These are phyloP conservation scores for Apostichopus japonicus DNA, from an alignment of 35 echinoderm and acorn worm genomes.

Conservation along the genomic window DNA sequence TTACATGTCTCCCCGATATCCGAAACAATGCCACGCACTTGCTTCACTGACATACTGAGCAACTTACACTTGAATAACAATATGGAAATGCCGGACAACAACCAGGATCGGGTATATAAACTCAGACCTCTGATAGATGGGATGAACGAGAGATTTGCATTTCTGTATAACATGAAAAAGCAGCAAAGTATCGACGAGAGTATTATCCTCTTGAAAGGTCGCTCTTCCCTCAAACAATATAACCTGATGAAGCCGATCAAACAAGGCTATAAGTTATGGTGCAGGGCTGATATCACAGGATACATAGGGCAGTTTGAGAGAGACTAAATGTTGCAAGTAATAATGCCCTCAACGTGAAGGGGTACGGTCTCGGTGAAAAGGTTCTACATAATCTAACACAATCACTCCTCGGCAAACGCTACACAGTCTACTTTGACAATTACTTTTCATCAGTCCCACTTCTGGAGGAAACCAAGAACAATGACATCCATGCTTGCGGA, in stretches of 20 bases:
- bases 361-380: conserved; percentile 54
- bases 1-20: conserved; percentile 23
- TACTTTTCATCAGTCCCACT: conserved; percentile 44
- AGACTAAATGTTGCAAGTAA: neutral
- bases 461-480: conserved; percentile 36
- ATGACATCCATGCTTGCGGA: conserved; percentile 30
- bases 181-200: conserved; percentile 67
- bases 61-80: conserved; percentile 39
- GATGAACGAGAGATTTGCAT: conserved; percentile 62
- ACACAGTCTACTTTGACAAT: conserved; percentile 62
- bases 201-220: conserved; percentile 59
- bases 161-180: conserved; percentile 43
- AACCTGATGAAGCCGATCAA: conserved; percentile 66
- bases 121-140: conserved; percentile 52
- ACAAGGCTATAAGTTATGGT: conserved; percentile 59
- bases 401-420: conserved; percentile 35
- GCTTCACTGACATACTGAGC: conserved; percentile 19
- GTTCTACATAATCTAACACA: conserved; percentile 43
- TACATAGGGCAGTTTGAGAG: conserved; percentile 65
- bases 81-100: conserved; percentile 36
- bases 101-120: conserved; percentile 50
- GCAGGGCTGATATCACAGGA: conserved; percentile 48
- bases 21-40: conserved; percentile 32
- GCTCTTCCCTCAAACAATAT: conserved; percentile 58
- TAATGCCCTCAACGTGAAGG: neutral